Evolutionary conservation across 2,888 invertebrate genomes (phyloP).

Genomic region (Calephelis perditalis): DNA sequence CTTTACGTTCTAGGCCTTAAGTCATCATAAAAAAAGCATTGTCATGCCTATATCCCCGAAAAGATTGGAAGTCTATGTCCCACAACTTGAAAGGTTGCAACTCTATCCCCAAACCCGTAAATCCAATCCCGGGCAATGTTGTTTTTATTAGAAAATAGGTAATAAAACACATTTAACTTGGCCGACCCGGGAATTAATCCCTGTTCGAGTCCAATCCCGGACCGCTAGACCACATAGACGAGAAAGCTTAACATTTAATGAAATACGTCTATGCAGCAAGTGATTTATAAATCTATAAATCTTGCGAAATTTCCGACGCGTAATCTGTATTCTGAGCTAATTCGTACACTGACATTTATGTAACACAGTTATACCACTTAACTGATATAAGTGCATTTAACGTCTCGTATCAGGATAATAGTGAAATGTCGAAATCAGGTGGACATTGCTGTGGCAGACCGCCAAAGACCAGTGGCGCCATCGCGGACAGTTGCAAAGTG

Average conservation of each 20-base stretch:
- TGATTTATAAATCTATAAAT: no score
- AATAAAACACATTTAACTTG: neutral
- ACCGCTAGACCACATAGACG: neutral
- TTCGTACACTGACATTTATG: no score
- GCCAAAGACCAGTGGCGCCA: slow-evolving; percentile 66
- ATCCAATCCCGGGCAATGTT: no score
- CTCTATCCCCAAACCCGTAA: no score
- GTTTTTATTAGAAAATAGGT: no score
- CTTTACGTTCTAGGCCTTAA: no score
- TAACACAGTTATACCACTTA: neutral
- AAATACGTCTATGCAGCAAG: no score
- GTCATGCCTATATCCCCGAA: no score
- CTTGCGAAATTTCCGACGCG: no score
- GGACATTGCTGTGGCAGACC: slow-evolving; percentile 57
- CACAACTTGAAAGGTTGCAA: no score
- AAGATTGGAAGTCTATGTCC: no score
- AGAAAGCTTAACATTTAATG: neutral
- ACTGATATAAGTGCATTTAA: neutral
- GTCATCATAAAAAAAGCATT: no score
- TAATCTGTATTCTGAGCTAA: neutral
- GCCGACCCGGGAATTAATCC: neutral
- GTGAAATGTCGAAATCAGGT: slow-evolving; percentile 49
- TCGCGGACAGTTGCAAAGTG: slow-evolving; percentile 57
- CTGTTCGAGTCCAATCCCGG: neutral
- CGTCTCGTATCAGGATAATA: slow-evolving; percentile 17